phyloP scores from a whole-genome alignment of 1,140 invertebrate genomes.

The Dolichoris vasculosae region DNA sequence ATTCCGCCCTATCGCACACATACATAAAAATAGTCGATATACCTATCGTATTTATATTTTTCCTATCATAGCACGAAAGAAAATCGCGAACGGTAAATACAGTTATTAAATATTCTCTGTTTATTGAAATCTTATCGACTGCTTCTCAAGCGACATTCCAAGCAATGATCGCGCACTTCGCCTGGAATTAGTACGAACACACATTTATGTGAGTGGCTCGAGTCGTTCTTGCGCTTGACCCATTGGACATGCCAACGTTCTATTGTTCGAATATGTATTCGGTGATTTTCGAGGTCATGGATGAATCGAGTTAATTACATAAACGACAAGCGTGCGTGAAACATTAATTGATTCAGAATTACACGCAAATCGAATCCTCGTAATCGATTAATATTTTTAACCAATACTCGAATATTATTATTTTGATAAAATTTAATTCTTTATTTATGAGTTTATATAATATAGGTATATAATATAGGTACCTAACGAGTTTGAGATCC shows the following conservation, averaged over 20 bases:
- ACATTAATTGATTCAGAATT: neutral
- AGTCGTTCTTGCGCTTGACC: constrained; percentile 16
- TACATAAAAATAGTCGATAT: neutral
- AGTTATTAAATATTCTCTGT: neutral
- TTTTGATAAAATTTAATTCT: too few relatives aligned
- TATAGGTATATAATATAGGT: too few relatives aligned
- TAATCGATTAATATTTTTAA: too few relatives aligned
- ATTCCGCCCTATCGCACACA: neutral
- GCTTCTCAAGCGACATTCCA: neutral
- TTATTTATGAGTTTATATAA: too few relatives aligned
- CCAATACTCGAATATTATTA: too few relatives aligned
- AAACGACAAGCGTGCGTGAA: neutral
- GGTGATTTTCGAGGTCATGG: neutral
- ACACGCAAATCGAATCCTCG: too few relatives aligned
- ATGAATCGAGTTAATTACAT: neutral
- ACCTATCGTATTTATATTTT: constrained; percentile 1
- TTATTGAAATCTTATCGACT: constrained; percentile 10
- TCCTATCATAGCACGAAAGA: neutral
- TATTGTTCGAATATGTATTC: neutral
- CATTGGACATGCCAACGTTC: neutral
- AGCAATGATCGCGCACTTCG: neutral
- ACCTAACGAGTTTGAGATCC: too few relatives aligned
- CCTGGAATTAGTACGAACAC: neutral
- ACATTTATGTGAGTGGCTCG: neutral
- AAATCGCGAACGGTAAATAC: neutral